These are phyloP conservation scores for Chamaedrilus cognettii DNA, from an alignment of 2,888 invertebrate species.

Conservation along the genomic window DNA sequence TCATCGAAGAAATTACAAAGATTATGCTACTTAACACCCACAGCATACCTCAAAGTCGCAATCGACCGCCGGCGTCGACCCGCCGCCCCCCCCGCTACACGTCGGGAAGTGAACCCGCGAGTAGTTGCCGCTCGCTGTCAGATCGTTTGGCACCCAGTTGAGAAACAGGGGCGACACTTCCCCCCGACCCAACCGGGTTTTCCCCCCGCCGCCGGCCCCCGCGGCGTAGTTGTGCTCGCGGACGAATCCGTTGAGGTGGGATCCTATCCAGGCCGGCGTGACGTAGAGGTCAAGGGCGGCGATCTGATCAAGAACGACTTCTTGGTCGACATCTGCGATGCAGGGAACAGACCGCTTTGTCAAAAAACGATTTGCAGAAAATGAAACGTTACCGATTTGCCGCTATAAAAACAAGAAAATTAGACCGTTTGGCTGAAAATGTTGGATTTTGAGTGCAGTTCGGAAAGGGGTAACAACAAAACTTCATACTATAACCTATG, in stretches of 20 bases:
- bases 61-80: not conserved
- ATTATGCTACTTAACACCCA: no score
- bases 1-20: no score
- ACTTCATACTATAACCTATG: no score
- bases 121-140: constrained; percentile 62
- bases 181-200: no score
- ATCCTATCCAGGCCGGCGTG: constrained; percentile 73
- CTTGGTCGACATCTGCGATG: no score
- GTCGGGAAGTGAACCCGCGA: constrained; percentile 68
- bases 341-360: no score
- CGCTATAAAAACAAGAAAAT: not conserved
- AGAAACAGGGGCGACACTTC: constrained; percentile 67
- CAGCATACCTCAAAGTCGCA: constrained; percentile 1
- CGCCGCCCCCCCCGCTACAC: constrained; percentile 57
- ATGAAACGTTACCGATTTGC: no score
- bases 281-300: constrained; percentile 66
- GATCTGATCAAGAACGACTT: no score
- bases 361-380: no score
- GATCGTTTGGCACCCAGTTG: constrained; percentile 68
- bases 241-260: constrained; percentile 62
- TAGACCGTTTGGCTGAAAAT: constrained; percentile 61
- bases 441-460: no score
- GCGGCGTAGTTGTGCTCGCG: no score
- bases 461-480: no score
- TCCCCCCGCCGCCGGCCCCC: constrained; percentile 48